Evolutionary conservation across 2,113 vertebrate genomes (phyloP), one percentile per base, ranked within the genome.

Genomic region (Trematocara marginatum): DNA sequence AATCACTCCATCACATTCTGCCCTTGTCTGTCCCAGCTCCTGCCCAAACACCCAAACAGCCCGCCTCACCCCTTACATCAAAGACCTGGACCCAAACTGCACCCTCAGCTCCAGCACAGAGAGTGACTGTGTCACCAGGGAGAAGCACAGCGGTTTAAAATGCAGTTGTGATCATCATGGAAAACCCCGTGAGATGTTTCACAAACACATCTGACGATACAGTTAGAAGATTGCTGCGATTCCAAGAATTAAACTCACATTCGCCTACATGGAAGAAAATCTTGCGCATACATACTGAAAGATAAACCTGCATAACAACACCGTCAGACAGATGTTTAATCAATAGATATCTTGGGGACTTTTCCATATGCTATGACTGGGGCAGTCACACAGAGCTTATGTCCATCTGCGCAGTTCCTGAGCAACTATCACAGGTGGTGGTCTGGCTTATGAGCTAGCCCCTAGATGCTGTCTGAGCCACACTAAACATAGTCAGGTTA

Each of bases 1-100:
- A 96, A 97, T 96, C 96, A 94, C 94, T 96, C 96, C 94, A 96
- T 96, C 95, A 96, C 93, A 92, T 92, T 92, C 91, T 91, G 94
- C 93, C 94, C 93, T 92, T 89, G 90, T 94, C 94, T 93, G 92
- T 93, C 92, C 91, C 92, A 85, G 94, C 95, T 93, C 94, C 94
- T 91, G 95, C 94, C 92, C 90, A 94, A 95, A 96, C 95, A 95
- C 94, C 95, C 92, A 94, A 95, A 95, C 95, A 94, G 88, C 92
- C 93, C 84, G 92, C 93, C 88, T 84, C 82, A 47, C 85, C 86
- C 81, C 79, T 83, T 15, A 96, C 94, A 96, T 96, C 96, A 96
- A 96, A 96, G 96, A 89, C 86, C 84, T 20, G 85, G 91, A 90
- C 85, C 52, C 69, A 47, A 88, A 90, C 88, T 31, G 79, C 90